Conservation (phyloP, 2,797 vertebrate genomes). For the Percopsis omiscomaycus region DNA sequence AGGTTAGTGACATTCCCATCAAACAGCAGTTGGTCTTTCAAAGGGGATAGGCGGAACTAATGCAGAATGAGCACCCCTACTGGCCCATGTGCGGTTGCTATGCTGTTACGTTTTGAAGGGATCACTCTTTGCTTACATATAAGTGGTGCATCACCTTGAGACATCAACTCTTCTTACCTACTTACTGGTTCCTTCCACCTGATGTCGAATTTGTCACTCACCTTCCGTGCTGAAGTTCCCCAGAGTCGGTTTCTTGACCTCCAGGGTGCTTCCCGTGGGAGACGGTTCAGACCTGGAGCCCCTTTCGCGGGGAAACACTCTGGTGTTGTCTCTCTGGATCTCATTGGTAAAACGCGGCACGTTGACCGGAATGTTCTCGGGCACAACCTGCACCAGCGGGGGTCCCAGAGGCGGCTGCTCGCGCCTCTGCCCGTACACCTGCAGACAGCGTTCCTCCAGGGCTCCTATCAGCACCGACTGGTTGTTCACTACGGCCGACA, state of each 20-base stretch:
- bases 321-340: conserved; percentile 85
- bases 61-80: too few relatives aligned
- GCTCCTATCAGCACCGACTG: conserved; percentile 88
- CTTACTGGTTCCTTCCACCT: not conserved
- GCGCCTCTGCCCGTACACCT: conserved; percentile 77
- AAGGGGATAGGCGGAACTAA: too few relatives aligned
- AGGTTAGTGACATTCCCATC: too few relatives aligned
- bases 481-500: conserved; percentile 91
- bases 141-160: not conserved
- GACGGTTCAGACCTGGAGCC: conserved; percentile 78
- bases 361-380: conserved; percentile 88
- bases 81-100: too few relatives aligned
- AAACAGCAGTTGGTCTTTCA: too few relatives aligned
- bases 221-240: conserved; percentile 88
- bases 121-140: too few relatives aligned
- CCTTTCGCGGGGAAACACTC: conserved; percentile 66
- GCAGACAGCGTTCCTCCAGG: conserved; percentile 89
- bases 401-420: conserved; percentile 78
- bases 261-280: conserved; percentile 84
- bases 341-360: conserved; percentile 89
- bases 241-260: conserved; percentile 73
- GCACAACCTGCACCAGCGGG: conserved; percentile 92
- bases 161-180: not conserved
- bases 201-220: conserved; percentile 56
- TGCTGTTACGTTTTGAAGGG: too few relatives aligned